Evolutionary conservation across 2,888 invertebrate genomes (phyloP), one percentile per base, ranked within the genome.

Genomic region (Asteroscopus sphinx): DNA sequence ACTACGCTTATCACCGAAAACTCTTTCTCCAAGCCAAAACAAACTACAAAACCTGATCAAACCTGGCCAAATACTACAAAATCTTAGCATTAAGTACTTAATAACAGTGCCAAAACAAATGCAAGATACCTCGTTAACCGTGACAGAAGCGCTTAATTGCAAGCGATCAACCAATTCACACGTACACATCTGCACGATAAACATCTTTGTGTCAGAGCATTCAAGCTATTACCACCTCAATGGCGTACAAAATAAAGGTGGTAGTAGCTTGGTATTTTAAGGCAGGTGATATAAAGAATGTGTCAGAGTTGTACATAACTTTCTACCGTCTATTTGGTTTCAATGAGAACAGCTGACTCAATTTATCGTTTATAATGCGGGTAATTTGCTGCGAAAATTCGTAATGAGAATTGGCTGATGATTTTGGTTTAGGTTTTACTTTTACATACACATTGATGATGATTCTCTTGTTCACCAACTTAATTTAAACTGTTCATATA

Each of bases 291-390:
- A 55, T 47, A 41, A 77, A 69, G 57, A 70, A 64, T 59, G 59
- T 53, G 48, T 32, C 37, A 35, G 52, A 4, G 32, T 46, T 61
- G 56, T 68, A 61, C 49, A 41, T 68, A 65, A 79, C 81, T 80
- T 81, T 81, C 81, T 79, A 81, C 68, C 63, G 53, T 56, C 44
- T 61, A 74, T 74, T 78, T 70, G 62, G 61, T 76, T 81, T 80
- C 63, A 72, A 46, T 66, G 48, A 49, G 44, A 79, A 73, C 79
- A 80, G 78, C 77, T 79, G 80, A 74, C 57, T 65, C 25, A 60
- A 64, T 62, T 59, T 55, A 58, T 51, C 59, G 58, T 49, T 47
- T 55, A 55, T 68, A 61, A 47, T 59, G 36, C 33, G 47, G 36
- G 41, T 70, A 35, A 55, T 47, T 64, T 9, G 16, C 6, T 32